Evolutionary conservation across 2,113 vertebrate genomes (phyloP).

Genomic region (Haplotaxodon microlepis): DNA sequence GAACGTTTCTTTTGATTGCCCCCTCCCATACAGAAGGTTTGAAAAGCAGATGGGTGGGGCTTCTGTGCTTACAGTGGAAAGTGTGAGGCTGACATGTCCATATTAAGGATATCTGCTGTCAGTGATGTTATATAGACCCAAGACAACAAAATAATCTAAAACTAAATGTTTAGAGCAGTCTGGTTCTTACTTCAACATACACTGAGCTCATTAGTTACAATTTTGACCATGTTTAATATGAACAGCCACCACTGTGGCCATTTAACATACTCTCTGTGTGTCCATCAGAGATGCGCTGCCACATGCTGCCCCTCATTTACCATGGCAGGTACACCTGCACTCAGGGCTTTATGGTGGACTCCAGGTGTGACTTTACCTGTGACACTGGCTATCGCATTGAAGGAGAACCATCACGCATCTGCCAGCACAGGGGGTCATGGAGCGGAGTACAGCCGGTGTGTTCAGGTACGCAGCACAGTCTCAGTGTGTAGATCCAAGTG

Average conservation of each 20-base stretch:
- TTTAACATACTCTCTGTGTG: neutral
- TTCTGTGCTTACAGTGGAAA: neutral
- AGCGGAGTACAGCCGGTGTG: conserved; percentile 85
- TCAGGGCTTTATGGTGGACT: conserved; percentile 79
- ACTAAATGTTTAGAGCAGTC: neutral
- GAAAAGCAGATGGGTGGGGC: neutral
- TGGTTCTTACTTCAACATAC: neutral
- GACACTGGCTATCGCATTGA: conserved; percentile 81
- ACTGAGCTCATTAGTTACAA: neutral
- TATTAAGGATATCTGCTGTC: neutral
- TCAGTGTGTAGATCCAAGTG: neutral
- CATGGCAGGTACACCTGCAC: conserved; percentile 84
- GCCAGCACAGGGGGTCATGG: conserved; percentile 82
- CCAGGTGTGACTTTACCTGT: conserved; percentile 87
- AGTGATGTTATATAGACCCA: neutral
- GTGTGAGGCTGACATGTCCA: neutral
- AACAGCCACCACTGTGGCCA: neutral
- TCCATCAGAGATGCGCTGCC: conserved; percentile 82
- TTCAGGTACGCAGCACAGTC: conserved; percentile 57
- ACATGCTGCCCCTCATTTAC: conserved; percentile 71
- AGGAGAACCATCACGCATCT: conserved; percentile 79
- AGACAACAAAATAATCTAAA: rapidly evolving
- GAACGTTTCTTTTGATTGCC: rapidly evolving
- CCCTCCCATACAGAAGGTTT: neutral
- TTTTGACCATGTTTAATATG: neutral